These are phyloP conservation scores for Fulica atra DNA, from an alignment of 2,113 vertebrate genomes.

Conservation along the genomic window DNA sequence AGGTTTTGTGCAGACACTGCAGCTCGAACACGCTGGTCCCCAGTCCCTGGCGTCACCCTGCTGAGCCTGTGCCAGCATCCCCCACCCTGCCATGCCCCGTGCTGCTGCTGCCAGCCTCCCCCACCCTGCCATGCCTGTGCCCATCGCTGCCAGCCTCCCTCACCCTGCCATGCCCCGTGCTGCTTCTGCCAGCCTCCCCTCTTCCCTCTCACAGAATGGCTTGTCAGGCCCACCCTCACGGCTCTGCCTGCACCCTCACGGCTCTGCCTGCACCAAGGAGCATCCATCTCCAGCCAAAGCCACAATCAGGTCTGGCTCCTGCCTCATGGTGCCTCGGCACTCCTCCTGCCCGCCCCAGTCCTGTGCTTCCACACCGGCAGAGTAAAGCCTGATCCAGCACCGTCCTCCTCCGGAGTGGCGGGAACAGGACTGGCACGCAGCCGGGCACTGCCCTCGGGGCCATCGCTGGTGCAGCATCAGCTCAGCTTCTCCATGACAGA, in stretches of 20 bases:
- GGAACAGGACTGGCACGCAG: rapidly evolving
- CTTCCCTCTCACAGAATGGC: rapidly evolving
- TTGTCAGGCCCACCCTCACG: background rate
- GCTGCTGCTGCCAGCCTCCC: background rate
- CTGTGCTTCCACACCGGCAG: background rate
- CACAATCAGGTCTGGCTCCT: rapidly evolving
- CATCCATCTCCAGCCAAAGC: rapidly evolving
- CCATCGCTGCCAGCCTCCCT: no score
- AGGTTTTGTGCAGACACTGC: background rate
- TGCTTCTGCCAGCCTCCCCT: background rate
- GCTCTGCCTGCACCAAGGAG: background rate
- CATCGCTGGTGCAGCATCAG: rapidly evolving
- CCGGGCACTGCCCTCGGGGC: rapidly evolving
- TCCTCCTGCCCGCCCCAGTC: background rate
- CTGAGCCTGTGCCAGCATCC: background rate
- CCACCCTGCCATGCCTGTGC: background rate
- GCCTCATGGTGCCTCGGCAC: rapidly evolving
- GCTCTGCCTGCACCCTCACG: rapidly evolving
- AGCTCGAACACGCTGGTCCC: background rate
- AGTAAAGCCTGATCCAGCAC: background rate
- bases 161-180: background rate
- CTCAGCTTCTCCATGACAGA: rapidly evolving
- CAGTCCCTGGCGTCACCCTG: rapidly evolving
- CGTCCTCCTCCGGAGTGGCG: rapidly evolving
- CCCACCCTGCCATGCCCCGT: background rate